These are phyloP conservation scores for Enteromius viviparus DNA, from an alignment of 2,797 vertebrate species.

Conservation along the genomic window DNA sequence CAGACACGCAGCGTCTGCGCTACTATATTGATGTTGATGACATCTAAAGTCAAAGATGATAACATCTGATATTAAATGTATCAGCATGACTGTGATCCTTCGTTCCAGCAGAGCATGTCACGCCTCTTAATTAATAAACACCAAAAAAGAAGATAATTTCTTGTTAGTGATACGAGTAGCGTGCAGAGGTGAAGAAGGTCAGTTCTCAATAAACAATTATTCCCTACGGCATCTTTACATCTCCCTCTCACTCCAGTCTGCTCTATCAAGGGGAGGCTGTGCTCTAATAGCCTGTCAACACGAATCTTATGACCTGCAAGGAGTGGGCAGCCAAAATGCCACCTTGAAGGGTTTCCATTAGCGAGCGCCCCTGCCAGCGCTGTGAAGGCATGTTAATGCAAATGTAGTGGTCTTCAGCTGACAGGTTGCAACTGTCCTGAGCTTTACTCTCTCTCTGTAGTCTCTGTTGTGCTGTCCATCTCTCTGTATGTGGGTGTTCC, in stretches of 20 bases:
- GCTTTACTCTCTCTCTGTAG: no score
- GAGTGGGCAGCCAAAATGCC: slow-evolving; percentile 57
- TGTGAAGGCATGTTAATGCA: slow-evolving; percentile 51
- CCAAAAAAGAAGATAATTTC: slow-evolving; percentile 34
- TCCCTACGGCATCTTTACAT: slow-evolving; percentile 24
- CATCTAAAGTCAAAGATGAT: slow-evolving; percentile 52
- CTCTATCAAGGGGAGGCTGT: slow-evolving; percentile 21
- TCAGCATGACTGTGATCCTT: slow-evolving; percentile 30
- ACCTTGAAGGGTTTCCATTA: slow-evolving; percentile 63
- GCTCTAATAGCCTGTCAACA: slow-evolving; percentile 66
- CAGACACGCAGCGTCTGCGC: slow-evolving; percentile 39
- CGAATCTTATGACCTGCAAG: slow-evolving; percentile 39
- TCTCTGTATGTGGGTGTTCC: no score
- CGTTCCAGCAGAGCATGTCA: slow-evolving; percentile 1
- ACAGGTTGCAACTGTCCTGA: slow-evolving; percentile 50
- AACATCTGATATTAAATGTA: slow-evolving; percentile 55
- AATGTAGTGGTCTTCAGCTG: slow-evolving; percentile 48
- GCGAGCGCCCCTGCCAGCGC: slow-evolving; percentile 14
- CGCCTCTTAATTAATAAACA: slow-evolving; percentile 13
- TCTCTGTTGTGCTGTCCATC: no score
- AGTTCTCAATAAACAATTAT: not conserved
- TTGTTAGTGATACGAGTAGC: slow-evolving; percentile 8
- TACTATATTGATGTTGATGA: slow-evolving; percentile 40
- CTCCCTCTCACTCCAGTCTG: not conserved
- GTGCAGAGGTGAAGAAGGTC: slow-evolving; percentile 27